Evolutionary conservation across 2,888 invertebrate species (phyloP), one percentile per base, ranked within the genome.

Genomic region (Apocheima hispidaria): DNA sequence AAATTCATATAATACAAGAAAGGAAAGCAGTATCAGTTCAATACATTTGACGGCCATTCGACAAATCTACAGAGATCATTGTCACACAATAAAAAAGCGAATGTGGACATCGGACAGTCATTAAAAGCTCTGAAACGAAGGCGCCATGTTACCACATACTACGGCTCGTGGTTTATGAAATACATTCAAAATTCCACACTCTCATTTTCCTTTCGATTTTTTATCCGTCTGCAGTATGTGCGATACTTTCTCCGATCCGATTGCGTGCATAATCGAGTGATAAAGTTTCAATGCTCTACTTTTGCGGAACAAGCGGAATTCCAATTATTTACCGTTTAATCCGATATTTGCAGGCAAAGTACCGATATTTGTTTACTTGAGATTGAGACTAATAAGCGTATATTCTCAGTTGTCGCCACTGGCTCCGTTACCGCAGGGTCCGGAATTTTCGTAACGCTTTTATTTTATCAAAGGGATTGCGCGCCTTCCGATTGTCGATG

Each of bases 191-290:
- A 87, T 86, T 82, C 84, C 82, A 77, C 84, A 87, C 86, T 86
- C 84, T 88, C 84, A 75, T 81, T 87, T 90, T 85, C 88, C 82
- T 86, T 89, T 87, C 86, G 72, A 78, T 85, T 86, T n/a, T 85
- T 70, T 66, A 68, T 83, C 77, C 72, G 72, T 69, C 75, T 78
- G 75, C 80, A 76, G 79, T 82, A 81, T 85, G 79, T 81, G 78
- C 81, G 80, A 79, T 81, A 90, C 92, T 92, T 91, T 91, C 90
- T 88, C 90, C 77, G 79, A 81, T 84, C 80, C 82, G 86, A 88
- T 90, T 89, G 87, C 88, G 82, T 77, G 63, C 66, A 72, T 75
- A 75, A 75, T 74, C 70, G 60, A 64, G 75, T 80, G 81, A 82
- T 84, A 82, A 82, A 79, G 78, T 83, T 82, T 81, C 78, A 80